These are phyloP conservation scores for Saxidomus purpurata DNA, from an alignment of 1,140 invertebrate genomes.

Conservation along the genomic window DNA sequence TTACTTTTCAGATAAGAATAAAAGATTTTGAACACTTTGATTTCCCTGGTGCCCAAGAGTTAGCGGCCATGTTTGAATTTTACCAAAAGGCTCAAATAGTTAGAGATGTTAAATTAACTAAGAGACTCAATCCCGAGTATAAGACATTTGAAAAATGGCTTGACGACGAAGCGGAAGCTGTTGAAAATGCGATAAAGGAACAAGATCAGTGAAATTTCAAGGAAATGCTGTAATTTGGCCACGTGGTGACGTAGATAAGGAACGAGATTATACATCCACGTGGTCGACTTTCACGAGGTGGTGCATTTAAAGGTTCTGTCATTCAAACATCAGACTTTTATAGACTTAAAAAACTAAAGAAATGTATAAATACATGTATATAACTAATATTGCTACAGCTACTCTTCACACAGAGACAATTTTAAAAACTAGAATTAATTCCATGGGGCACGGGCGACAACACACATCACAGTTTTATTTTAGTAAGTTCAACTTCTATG, in stretches of 20 bases:
- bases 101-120: conserved; percentile 73
- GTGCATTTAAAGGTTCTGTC: too few species aligned
- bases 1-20: conserved; percentile 72
- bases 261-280: too few species aligned
- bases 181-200: conserved; percentile 60
- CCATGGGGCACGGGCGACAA: too few species aligned
- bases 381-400: too few species aligned
- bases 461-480: too few species aligned
- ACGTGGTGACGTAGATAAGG: background rate
- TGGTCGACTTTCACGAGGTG: too few species aligned
- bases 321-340: too few species aligned
- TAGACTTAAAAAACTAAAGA: too few species aligned
- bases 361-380: too few species aligned
- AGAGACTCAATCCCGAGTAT: conserved; percentile 68
- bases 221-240: background rate
- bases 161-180: conserved; percentile 63
- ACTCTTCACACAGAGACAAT: too few species aligned
- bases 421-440: too few species aligned
- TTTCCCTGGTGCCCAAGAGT: conserved; percentile 75
- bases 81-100: conserved; percentile 62
- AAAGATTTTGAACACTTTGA: conserved; percentile 78
- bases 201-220: conserved; percentile 28
- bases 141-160: conserved; percentile 74
- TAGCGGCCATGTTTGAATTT: conserved; percentile 80
- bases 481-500: too few species aligned